phyloP scores from a whole-genome alignment of 2,113 vertebrate species.

The Calidris pygmaea region DNA sequence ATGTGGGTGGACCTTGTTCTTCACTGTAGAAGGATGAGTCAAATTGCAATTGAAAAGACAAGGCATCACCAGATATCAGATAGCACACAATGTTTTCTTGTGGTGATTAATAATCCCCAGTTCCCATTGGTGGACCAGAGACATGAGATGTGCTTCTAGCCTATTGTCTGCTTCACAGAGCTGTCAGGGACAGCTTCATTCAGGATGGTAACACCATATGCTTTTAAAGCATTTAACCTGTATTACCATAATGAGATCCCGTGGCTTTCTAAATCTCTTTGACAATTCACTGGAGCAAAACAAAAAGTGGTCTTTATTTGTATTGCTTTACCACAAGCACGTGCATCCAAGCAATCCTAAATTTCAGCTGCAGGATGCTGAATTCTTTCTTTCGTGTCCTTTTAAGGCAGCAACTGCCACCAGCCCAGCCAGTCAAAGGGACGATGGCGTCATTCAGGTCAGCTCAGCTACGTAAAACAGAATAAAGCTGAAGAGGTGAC shows the following conservation, averaged over 20 bases:
- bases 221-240: slow-evolving; percentile 62
- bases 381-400: slow-evolving; percentile 42
- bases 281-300: slow-evolving; percentile 55
- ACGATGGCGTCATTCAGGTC: neutral
- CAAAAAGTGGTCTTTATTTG: slow-evolving; percentile 44
- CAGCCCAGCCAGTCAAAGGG: neutral
- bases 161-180: slow-evolving; percentile 7
- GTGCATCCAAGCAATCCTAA: neutral
- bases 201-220: slow-evolving; percentile 20
- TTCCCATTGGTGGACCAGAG: slow-evolving; percentile 8
- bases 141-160: slow-evolving; percentile 28
- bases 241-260: slow-evolving; percentile 59
- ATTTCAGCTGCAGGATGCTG: neutral
- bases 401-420: slow-evolving; percentile 26
- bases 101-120: neutral
- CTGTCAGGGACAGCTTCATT: slow-evolving; percentile 47
- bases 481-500: slow-evolving; percentile 8
- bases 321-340: neutral
- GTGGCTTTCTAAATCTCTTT: slow-evolving; percentile 48
- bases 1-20: neutral
- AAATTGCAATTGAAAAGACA: slow-evolving; percentile 42
- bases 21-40: neutral
- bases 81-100: neutral
- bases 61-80: slow-evolving; percentile 35
- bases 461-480: slow-evolving; percentile 32